These are phyloP conservation scores for Siniperca scherzeri DNA, from an alignment of 2,797 vertebrate species.

Conservation along the genomic window DNA sequence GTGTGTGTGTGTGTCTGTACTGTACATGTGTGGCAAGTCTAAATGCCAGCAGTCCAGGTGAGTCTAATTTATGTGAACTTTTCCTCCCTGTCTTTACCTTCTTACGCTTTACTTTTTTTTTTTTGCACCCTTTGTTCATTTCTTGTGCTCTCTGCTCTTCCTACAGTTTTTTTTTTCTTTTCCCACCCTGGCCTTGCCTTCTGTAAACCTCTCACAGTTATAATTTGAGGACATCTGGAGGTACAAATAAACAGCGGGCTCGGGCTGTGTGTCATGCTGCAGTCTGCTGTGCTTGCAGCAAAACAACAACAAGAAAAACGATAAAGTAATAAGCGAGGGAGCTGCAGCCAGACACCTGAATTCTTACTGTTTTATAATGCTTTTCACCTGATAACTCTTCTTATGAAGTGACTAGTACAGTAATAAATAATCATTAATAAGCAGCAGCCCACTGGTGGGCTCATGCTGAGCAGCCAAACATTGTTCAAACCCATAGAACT, in stretches of 20 bases:
- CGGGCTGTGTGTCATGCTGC: slow-evolving; percentile 29
- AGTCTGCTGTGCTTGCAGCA: slow-evolving; percentile 55
- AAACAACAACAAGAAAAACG: slow-evolving; percentile 47
- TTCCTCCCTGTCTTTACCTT: background rate
- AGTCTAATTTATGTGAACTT: slow-evolving; percentile 33
- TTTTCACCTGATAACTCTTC: slow-evolving; percentile 31
- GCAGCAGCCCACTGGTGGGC: background rate
- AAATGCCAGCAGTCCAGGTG: slow-evolving; percentile 33
- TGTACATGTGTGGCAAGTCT: slow-evolving; percentile 23
- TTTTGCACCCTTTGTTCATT: slow-evolving; percentile 29
- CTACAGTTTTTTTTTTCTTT: background rate
- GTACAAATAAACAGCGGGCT: slow-evolving; percentile 60
- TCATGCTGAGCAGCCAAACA: slow-evolving; percentile 4
- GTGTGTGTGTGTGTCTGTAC: slow-evolving; percentile 11
- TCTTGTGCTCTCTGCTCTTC: background rate
- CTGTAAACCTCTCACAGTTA: slow-evolving; percentile 42
- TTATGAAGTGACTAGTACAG: background rate
- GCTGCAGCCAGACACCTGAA: slow-evolving; percentile 12
- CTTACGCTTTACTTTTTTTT: background rate
- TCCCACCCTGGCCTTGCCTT: slow-evolving; percentile 28
- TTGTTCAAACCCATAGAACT: slow-evolving; percentile 8
- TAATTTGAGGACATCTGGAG: slow-evolving; percentile 67
- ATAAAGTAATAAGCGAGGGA: slow-evolving; percentile 50
- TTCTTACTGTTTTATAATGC: slow-evolving; percentile 27
- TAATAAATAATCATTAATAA: slow-evolving; percentile 25